Base-by-base conservation (phyloP, 1,140 invertebrate genomes). In the Neoseiulus cucumeris region DNA sequence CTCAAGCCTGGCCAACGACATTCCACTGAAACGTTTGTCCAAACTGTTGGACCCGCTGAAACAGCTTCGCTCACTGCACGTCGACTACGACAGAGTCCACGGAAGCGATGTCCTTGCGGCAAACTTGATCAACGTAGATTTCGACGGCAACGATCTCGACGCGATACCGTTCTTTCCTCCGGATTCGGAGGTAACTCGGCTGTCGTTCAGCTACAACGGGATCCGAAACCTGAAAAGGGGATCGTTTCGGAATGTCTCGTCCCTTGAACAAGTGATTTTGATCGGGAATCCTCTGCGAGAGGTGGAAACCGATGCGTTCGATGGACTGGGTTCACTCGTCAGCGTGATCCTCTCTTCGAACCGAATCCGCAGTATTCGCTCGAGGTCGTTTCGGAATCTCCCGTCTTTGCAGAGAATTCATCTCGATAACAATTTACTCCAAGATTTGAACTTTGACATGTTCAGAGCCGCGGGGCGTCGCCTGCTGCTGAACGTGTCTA, bases 201-300 rank as follows among this genome's bases (percentile, higher is more conserved):
- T 59, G 12, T 59, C 51, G 51, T 33, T 59, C 33, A 59, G 22
- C 22, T 59, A 59, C 9, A 59, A 59, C 51, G 51, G 51, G 51
- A 59, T 59, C 22, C 33, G 33, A 25, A 29, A 20, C 9, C 33
- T 59, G 22, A 59, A 59, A 20, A 59, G 14, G 22, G 22, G 22
- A 14, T 25, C 51, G 14, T 5, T 59, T 29, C 51, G 51, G 22
- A 59, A 59, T 33, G 22, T 59, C 1, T 59, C 51, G 17, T 18
- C 51, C 14, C 51, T 59, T 2, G 51, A 59, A 59, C 51, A 59
- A 25, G 4, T 59, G 14, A 59, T 59, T 9, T 20, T 59, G 17
- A 17, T 59, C 25, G 51, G 51, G 22, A 59, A 59, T 59, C 51
- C 51, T 33, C 51, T 59, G 14, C 51, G 51, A 59, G 51, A 59